Percentiles rank a stretch among this genome's conserved stretches.
Evolutionary conservation across 2,797 vertebrate species (phyloP).

Genomic region (Pseudochaenichthys georgianus): DNA sequence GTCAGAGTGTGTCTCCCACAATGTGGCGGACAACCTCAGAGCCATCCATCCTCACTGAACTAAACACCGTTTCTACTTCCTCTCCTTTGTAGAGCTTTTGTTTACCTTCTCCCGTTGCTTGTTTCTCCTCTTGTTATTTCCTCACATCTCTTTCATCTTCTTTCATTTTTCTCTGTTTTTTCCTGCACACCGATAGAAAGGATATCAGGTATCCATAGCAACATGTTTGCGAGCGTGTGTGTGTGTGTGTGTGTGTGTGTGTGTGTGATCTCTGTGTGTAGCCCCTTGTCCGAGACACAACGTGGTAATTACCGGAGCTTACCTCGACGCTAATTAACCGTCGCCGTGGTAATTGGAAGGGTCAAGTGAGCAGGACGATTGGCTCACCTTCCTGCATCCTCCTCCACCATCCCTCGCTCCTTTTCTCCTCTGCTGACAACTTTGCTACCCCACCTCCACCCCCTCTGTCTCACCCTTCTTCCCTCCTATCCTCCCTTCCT

Average conservation of each 20-base stretch:
- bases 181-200: slow-evolving; percentile 63
- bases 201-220: slow-evolving; percentile 83
- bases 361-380: slow-evolving; percentile 86
- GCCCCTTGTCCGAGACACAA: slow-evolving; percentile 87
- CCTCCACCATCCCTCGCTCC: slow-evolving; percentile 49
- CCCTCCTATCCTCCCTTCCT: slow-evolving; percentile 13
- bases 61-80: slow-evolving; percentile 59
- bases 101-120: slow-evolving; percentile 63
- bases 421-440: slow-evolving; percentile 59
- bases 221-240: slow-evolving; percentile 61
- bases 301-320: slow-evolving; percentile 87
- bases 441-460: slow-evolving; percentile 58
- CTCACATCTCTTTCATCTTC: slow-evolving; percentile 73
- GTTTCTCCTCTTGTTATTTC: slow-evolving; percentile 63
- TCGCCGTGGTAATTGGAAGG: slow-evolving; percentile 84
- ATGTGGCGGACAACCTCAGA: slow-evolving; percentile 52
- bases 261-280: slow-evolving; percentile 52
- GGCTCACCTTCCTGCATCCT: slow-evolving; percentile 77
- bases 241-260: slow-evolving; percentile 38
- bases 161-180: slow-evolving; percentile 55
- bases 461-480: slow-evolving; percentile 31
- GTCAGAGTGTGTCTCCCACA: slow-evolving; percentile 52
- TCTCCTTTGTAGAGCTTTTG: slow-evolving; percentile 59
- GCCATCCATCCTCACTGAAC: slow-evolving; percentile 54
- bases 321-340: slow-evolving; percentile 87